Conservation (phyloP, 2,888 invertebrate genomes). For the Nemapogon koenigi region DNA sequence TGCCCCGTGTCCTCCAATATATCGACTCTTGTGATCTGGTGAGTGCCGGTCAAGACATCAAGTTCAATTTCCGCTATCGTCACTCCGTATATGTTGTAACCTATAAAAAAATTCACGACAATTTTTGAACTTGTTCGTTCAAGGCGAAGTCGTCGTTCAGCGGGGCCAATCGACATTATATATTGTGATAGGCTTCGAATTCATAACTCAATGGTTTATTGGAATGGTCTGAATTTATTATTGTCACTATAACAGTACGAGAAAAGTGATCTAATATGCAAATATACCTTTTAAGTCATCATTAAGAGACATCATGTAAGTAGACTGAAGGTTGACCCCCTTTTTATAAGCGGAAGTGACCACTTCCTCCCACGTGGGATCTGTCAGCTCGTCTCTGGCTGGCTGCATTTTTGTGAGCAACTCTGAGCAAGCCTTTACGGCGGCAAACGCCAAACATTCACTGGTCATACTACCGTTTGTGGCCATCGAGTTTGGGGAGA, state of each 20-base stretch:
- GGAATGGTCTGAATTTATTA: too few relatives aligned
- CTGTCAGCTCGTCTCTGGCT: conserved; percentile 33
- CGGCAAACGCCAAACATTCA: conserved; percentile 70
- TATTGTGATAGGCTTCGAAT: too few relatives aligned
- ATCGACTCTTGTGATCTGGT: conserved; percentile 65
- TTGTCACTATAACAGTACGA: too few relatives aligned
- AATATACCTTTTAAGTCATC: conserved; percentile 25
- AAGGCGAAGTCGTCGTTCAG: too few relatives aligned
- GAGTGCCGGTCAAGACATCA: conserved; percentile 74
- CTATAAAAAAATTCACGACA: conserved; percentile 18
- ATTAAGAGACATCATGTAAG: conserved; percentile 42
- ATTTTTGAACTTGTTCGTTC: too few relatives aligned
- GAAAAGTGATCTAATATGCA: too few relatives aligned
- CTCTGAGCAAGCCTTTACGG: conserved; percentile 57
- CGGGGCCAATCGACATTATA: too few relatives aligned
- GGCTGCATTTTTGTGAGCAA: conserved; percentile 49
- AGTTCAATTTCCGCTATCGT: conserved; percentile 71
- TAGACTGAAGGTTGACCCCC: conserved; percentile 60
- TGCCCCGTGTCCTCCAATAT: conserved; percentile 71
- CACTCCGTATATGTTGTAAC: conserved; percentile 67
- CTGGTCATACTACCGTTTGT: conserved; percentile 77
- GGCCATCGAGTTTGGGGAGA: conserved; percentile 69
- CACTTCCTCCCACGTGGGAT: conserved; percentile 58
- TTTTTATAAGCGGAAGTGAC: conserved; percentile 51
- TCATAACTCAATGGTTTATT: too few relatives aligned